Evolutionary conservation across 2,797 vertebrate genomes (phyloP).

Genomic region (Peromyscus aztecus): DNA sequence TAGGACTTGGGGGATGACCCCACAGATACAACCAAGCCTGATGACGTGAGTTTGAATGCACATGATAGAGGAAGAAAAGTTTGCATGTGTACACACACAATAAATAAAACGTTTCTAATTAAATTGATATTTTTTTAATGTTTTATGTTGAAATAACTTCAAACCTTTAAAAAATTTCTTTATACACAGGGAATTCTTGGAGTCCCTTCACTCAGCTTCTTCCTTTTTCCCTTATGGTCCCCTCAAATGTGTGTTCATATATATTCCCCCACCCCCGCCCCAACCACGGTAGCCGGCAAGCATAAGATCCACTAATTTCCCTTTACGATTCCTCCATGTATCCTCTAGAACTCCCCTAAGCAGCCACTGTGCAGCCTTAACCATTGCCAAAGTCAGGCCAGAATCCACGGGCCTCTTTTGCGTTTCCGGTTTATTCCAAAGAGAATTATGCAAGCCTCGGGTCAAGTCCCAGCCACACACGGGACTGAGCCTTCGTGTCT

Average conservation of each 20-base stretch:
- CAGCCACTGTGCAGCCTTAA: neutral
- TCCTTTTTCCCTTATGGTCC: neutral
- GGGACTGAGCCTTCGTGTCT: neutral
- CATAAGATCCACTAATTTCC: neutral
- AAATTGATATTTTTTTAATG: neutral
- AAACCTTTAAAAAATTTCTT: neutral
- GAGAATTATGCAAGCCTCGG: neutral
- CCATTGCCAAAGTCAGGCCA: neutral
- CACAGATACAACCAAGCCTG: neutral
- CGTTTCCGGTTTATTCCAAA: neutral
- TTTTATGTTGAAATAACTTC: slow-evolving; percentile 46
- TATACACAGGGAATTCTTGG: neutral
- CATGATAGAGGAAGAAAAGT: neutral
- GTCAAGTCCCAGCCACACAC: neutral
- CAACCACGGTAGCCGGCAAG: neutral
- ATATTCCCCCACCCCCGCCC: neutral
- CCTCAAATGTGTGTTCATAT: neutral
- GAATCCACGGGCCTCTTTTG: neutral
- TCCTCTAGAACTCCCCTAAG: neutral
- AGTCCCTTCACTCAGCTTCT: neutral
- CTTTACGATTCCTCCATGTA: neutral
- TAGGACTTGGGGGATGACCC: no score
- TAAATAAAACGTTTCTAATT: neutral
- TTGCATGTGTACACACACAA: neutral
- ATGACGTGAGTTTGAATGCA: neutral